A percentile compares a stretch with the other conserved stretches of the same genome.
These are phyloP conservation scores for Columbina picui DNA, from an alignment of 2,113 vertebrate genomes.

Conservation along the genomic window DNA sequence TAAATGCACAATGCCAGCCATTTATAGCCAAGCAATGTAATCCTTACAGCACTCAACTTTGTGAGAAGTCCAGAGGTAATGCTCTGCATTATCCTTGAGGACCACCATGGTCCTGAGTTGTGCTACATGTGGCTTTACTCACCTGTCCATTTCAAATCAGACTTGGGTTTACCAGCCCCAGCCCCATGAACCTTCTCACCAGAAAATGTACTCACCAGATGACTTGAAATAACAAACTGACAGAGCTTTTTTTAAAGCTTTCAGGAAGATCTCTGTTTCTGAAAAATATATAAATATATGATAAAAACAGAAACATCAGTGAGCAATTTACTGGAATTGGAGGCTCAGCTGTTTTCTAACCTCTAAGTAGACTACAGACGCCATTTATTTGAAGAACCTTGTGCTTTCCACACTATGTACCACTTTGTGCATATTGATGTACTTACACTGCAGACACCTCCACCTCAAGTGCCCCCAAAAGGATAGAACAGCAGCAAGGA, in stretches of 20 bases:
- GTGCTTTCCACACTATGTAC: background rate
- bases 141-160: background rate
- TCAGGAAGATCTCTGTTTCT: background rate
- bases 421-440: background rate
- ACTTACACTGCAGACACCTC: background rate
- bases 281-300: background rate
- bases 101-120: background rate
- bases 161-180: background rate
- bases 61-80: background rate
- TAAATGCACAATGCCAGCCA: background rate
- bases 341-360: background rate
- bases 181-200: background rate
- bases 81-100: accelerated
- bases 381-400: background rate
- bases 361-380: background rate
- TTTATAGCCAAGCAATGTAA: background rate
- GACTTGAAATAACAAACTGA: background rate
- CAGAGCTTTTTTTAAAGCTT: background rate
- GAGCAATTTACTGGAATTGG: background rate
- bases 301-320: background rate
- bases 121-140: background rate
- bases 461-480: accelerated
- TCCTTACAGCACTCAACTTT: accelerated
- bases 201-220: background rate
- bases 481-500: background rate